These are phyloP conservation scores for Characodon lateralis DNA, from an alignment of 2,797 vertebrate species.

Conservation along the genomic window DNA sequence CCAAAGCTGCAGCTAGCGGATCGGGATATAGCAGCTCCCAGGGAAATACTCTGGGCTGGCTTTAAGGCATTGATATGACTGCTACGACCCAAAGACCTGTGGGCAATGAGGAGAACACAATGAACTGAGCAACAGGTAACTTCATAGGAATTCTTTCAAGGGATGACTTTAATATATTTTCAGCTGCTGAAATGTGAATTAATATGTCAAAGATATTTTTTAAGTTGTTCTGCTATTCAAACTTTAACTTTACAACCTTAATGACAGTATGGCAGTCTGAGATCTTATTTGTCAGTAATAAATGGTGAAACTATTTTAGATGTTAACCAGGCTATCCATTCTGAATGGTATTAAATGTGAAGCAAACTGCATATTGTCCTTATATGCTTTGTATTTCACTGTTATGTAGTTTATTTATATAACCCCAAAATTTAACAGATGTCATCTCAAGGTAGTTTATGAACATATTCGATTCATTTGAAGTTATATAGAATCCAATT, in stretches of 20 bases:
- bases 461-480: not conserved
- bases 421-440: not conserved
- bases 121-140: slow-evolving; percentile 45
- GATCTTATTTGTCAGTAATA: not conserved
- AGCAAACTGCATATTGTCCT: not conserved
- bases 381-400: not conserved
- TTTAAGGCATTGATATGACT: slow-evolving; percentile 45
- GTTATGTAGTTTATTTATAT: not conserved
- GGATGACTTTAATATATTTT: too few relatives aligned
- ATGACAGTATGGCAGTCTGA: not conserved
- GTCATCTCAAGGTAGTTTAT: not conserved
- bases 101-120: slow-evolving; percentile 11
- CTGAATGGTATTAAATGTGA: not conserved
- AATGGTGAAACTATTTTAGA: not conserved
- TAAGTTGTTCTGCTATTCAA: not conserved
- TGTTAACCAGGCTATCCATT: not conserved
- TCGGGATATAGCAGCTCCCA: not conserved
- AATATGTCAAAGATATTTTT: too few relatives aligned
- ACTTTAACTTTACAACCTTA: not conserved
- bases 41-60: not conserved
- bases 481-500: not conserved
- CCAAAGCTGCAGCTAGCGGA: not conserved
- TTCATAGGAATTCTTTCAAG: not conserved
- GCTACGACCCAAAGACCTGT: slow-evolving; percentile 25
- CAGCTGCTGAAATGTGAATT: too few relatives aligned